Evolutionary conservation across 2,797 vertebrate species (phyloP), one percentile per base, ranked within the genome.

Genomic region (Siniperca scherzeri): DNA sequence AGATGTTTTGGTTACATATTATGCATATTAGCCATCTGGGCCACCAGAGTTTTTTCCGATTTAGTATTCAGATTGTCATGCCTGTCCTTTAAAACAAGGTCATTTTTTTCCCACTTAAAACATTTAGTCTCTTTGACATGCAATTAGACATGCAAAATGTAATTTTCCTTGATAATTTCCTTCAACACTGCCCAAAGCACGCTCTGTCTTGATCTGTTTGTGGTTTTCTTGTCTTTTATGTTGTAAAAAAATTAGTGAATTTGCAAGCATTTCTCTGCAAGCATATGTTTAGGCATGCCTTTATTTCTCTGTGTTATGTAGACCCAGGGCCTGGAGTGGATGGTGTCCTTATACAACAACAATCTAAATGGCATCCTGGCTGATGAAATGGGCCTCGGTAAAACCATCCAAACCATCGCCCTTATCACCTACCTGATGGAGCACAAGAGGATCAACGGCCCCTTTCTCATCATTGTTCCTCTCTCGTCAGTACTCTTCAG

Each of bases 391-490:
- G 98, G 98, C n/a, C 95, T 99, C 2, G 98, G 98, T 84, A 99
- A 99, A 94, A 99, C 98, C 88, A 99, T 99, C 93, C 98, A 99
- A 92, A 99, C 98, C 85, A 99, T 99, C 68, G 98, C 97, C n/a
- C 98, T 99, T 65, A 98, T 99, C 93, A 99, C 98, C 64, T 99
- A 99, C 85, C 94, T 99, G 94, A 99, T 99, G 98, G 98, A 99
- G 80, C 87, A 96, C 96, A 99, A 99, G 94, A 96, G 98, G 87
- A 96, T 99, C 91, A 99, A 99, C 46, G 98, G 98, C 1, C 98
- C 98, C 50, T 99, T 96, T 93, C 97, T 99, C 93, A 99, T 99
- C 96, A 99, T 99, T 70, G 98, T 99, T 74, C 98, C 98, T 2
- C 97, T 99, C 85, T 99, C 98, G 98, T 99, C 93, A 97, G 98